A percentile compares a stretch with the other conserved stretches of the same genome.
Conservation (phyloP, 37 sponge, comb jelly and placozoan genomes). For the Agelas oroides region DNA sequence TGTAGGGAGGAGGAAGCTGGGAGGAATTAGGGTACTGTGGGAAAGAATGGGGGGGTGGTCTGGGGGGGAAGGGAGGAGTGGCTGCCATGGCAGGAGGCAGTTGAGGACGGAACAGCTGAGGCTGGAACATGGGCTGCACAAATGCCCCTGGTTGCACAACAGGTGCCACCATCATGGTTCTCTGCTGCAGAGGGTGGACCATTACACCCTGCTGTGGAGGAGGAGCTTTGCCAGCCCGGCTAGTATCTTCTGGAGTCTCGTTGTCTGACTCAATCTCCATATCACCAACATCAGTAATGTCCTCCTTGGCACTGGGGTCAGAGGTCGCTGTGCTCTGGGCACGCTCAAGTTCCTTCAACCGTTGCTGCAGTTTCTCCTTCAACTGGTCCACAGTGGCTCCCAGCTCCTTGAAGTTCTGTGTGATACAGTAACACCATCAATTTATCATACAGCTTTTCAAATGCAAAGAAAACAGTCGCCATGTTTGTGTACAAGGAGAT, state of each 20-base stretch:
- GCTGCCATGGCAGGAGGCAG: no score
- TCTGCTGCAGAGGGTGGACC: background rate
- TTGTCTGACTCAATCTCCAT: slow-evolving; percentile 88
- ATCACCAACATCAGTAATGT: slow-evolving; percentile 84
- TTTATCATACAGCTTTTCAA: no score
- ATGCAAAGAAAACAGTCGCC: no score
- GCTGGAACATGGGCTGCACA: background rate
- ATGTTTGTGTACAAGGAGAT: no score
- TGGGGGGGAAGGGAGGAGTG: background rate
- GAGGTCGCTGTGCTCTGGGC: slow-evolving; percentile 79
- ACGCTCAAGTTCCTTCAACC: slow-evolving; percentile 53
- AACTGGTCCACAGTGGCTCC: background rate
- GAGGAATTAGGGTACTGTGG: no score
- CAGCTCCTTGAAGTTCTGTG: slow-evolving; percentile 60
- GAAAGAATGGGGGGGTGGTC: background rate
- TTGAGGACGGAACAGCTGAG: no score
- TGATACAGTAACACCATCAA: slow-evolving; percentile 5
- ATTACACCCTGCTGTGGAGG: background rate
- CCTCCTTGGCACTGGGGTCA: slow-evolving; percentile 74
- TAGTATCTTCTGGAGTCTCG: slow-evolving; percentile 13
- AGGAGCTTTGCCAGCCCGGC: background rate
- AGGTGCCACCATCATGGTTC: background rate
- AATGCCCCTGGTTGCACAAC: background rate
- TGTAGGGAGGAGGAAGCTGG: background rate
- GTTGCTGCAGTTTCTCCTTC: slow-evolving; percentile 47